Evolutionary conservation across 2,888 invertebrate species (phyloP), one percentile per base, ranked within the genome.

Genomic region (Merodon equestris): DNA sequence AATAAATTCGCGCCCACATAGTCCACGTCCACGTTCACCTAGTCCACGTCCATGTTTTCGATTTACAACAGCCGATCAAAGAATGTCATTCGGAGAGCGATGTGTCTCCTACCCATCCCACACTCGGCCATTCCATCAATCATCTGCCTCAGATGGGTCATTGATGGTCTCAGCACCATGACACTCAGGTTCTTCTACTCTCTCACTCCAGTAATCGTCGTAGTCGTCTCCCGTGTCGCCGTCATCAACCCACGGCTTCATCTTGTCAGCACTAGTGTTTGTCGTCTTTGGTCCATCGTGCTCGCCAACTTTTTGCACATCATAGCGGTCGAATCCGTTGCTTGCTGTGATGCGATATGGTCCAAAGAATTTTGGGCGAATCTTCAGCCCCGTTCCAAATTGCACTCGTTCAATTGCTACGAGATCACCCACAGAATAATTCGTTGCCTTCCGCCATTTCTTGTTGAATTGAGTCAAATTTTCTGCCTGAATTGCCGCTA

Each of bases 261-360:
- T 70, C 14, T 64, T 47, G 3, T 75, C 75, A 4, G 63, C 47
- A 5, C 53, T 42, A 3, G 63, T 57, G 3, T 68, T 34, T 0
- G 64, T 75, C 27, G 45, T 13, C 19, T 27, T 19, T 12, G 75
- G 75, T 18, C 75, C 58, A 17, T 70, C 75, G 18, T 51, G 57
- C 17, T 57, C 45, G 0, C 75, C 70, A 10, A 56, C 42, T 40
- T 64, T 75, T 18, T 40, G 34, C 3, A 70, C 70, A 10, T 27
- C 27, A 27, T 27, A 27, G 27, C 27, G 27, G 27, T 27, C 27
- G 7, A 27, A 27, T 27, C 27, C 27, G 3, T 27, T 27, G 27
- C 7, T 27, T 27, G 27, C 27, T 27, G 27, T 27, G 27, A 27
- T 27, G 27, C 27, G 27, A 42, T 72, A 63, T 47, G 72, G 64